Evolutionary conservation across 2,113 vertebrate species (phyloP).

Genomic region (Acanthisitta chloris): DNA sequence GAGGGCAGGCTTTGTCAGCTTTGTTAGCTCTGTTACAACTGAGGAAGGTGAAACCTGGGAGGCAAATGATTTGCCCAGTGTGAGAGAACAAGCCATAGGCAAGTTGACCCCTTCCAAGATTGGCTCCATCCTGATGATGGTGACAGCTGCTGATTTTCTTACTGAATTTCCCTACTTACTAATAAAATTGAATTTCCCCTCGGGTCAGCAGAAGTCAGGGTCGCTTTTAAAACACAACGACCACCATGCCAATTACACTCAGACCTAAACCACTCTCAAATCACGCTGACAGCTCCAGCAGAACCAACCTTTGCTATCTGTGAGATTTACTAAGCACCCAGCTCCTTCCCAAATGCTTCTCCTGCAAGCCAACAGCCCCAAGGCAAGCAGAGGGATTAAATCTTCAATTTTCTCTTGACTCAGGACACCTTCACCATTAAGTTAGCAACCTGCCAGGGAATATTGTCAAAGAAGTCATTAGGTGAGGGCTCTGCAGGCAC

Average conservation of each 20-base stretch:
- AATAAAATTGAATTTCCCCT: background rate
- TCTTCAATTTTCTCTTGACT: background rate
- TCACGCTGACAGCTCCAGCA: background rate
- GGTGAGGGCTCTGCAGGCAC: background rate
- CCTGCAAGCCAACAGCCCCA: background rate
- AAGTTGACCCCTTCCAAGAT: background rate
- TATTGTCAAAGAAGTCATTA: background rate
- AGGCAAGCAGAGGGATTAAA: background rate
- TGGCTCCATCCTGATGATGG: background rate
- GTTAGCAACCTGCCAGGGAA: background rate
- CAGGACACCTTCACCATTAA: background rate
- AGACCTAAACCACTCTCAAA: background rate
- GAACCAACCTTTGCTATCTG: background rate
- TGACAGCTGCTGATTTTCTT: background rate
- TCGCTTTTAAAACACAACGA: background rate
- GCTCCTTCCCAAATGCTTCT: background rate
- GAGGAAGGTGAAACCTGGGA: background rate
- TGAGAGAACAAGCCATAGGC: background rate
- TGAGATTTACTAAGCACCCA: background rate
- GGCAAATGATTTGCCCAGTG: background rate
- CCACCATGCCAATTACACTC: background rate
- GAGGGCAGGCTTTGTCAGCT: fast-evolving
- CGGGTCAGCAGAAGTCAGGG: background rate
- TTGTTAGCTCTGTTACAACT: fast-evolving
- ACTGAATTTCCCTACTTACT: background rate